Evolutionary conservation across 2,797 vertebrate genomes (phyloP).

Genomic region (Tapera naevia): DNA sequence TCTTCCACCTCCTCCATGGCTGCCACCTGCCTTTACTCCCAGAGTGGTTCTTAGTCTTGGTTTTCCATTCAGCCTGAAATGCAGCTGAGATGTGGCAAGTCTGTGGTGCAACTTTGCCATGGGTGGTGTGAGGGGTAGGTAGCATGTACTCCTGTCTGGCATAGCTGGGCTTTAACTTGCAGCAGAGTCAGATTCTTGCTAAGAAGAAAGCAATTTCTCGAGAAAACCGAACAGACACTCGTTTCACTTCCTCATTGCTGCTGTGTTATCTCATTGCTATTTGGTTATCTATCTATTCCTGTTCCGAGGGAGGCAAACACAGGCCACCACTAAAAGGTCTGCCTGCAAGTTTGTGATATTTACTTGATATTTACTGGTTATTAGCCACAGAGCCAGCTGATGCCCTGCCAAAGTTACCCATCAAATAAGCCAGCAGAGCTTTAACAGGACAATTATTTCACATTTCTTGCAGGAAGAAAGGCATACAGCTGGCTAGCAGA

Average conservation of each 20-base stretch:
- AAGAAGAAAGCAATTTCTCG: not conserved
- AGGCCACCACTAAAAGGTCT: not conserved
- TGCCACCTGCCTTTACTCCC: not conserved
- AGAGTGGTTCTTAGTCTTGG: not conserved
- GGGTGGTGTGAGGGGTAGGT: not conserved
- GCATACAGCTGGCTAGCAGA: not conserved
- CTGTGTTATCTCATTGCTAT: not conserved
- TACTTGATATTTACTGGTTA: not conserved
- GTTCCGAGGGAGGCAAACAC: not conserved
- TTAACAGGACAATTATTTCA: not conserved
- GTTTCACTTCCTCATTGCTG: not conserved
- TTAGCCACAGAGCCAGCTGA: not conserved
- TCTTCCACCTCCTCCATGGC: not conserved
- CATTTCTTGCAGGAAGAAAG: not conserved
- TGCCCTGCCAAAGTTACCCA: not conserved
- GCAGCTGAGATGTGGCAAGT: not conserved
- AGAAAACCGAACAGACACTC: not conserved
- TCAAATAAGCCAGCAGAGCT: not conserved
- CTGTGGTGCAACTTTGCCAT: accelerated
- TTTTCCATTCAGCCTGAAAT: not conserved
- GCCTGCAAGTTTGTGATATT: not conserved
- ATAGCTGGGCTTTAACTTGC: not conserved
- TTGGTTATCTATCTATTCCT: not conserved
- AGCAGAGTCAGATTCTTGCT: not conserved
- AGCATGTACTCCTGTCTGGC: not conserved